phyloP scores from a whole-genome alignment of 2,113 vertebrate species.

The Pelodiscus sinensis region DNA sequence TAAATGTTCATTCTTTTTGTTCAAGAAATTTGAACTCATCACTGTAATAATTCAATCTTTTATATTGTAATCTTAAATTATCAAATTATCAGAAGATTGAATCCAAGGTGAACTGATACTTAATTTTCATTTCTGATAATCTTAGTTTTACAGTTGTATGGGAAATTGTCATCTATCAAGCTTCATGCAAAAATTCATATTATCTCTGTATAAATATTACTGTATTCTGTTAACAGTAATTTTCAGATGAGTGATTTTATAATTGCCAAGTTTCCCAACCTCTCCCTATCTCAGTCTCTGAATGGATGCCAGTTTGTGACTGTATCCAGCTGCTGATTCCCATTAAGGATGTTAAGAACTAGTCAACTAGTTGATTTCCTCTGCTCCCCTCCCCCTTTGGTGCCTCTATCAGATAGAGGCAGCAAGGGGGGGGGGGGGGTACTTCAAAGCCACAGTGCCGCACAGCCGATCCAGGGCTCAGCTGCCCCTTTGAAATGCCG shows the following conservation, averaged over 20 bases:
- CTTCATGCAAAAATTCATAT: background rate
- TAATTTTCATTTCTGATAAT: background rate
- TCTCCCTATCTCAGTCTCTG: background rate
- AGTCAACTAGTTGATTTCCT: too few species aligned
- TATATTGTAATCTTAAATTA: background rate
- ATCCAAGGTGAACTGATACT: background rate
- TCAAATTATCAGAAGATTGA: background rate
- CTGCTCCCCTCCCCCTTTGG: too few species aligned
- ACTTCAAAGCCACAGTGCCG: too few species aligned
- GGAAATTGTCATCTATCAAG: background rate
- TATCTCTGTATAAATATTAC: fast-evolving
- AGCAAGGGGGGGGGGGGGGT: too few species aligned
- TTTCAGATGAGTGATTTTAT: background rate
- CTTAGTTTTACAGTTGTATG: background rate
- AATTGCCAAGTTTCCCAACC: background rate
- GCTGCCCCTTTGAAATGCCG: too few species aligned
- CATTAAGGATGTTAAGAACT: too few species aligned
- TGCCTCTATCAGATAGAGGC: too few species aligned
- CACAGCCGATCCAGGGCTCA: too few species aligned
- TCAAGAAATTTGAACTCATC: background rate
- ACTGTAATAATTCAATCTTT: background rate
- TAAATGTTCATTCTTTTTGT: background rate
- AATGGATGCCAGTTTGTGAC: background rate
- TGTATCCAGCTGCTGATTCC: background rate
- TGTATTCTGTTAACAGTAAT: background rate